A percentile compares a stretch with the other conserved stretches of the same genome.
Evolutionary conservation across 2,888 invertebrate genomes (phyloP).

Genomic region (Vannuccia rotundouncinata): DNA sequence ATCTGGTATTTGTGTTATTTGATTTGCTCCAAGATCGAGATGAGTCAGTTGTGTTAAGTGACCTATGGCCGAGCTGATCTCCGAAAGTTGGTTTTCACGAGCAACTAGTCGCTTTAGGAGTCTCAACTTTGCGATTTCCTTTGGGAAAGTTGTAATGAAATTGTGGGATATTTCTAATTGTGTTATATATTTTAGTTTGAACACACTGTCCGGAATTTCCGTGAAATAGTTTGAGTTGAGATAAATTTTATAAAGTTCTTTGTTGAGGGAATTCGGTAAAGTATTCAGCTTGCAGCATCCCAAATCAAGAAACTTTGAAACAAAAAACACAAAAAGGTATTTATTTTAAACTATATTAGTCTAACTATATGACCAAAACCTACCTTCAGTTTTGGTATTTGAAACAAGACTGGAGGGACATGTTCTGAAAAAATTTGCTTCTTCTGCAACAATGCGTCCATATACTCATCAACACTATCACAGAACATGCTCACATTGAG

Average conservation of each 20-base stretch:
- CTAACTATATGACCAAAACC: not conserved
- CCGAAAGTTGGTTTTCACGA: constrained; percentile 44
- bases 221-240: constrained; percentile 49
- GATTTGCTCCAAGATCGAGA: constrained; percentile 48
- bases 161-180: constrained; percentile 13
- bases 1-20: constrained; percentile 46
- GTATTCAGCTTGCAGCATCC: constrained; percentile 54
- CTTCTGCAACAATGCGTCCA: constrained; percentile 51
- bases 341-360: not conserved
- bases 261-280: constrained; percentile 48
- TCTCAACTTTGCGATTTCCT: constrained; percentile 41
- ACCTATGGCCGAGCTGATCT: constrained; percentile 32
- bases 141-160: constrained; percentile 33
- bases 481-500: constrained; percentile 53
- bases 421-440: constrained; percentile 56
- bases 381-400: constrained; percentile 49
- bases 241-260: constrained; percentile 46
- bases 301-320: constrained; percentile 46
- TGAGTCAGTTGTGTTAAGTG: constrained; percentile 43
- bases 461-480: constrained; percentile 50
- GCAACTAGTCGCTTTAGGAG: constrained; percentile 45
- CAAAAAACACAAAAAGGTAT: not conserved
- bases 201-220: constrained; percentile 48
- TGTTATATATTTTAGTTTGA: constrained; percentile 34
- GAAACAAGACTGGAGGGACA: constrained; percentile 54